These are phyloP conservation scores for Vesta saturnalis DNA, from an alignment of 2,888 invertebrate species.

Conservation along the genomic window DNA sequence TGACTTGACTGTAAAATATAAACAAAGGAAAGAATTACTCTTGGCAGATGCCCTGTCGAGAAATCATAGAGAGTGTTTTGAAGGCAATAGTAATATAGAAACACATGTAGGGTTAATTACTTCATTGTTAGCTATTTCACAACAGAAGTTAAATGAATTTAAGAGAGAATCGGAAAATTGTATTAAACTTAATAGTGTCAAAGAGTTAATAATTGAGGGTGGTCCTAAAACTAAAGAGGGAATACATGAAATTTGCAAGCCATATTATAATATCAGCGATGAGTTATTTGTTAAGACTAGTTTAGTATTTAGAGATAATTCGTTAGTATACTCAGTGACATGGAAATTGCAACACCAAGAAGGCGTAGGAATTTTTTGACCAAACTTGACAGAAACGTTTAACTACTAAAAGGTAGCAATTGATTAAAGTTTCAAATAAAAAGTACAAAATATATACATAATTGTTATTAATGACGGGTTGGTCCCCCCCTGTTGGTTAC, in stretches of 20 bases:
- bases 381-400: too few relatives aligned
- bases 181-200: not conserved
- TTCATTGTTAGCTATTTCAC: not conserved
- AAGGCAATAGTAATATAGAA: not conserved
- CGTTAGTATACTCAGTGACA: too few relatives aligned
- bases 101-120: not conserved
- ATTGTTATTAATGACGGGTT: too few relatives aligned
- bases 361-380: too few relatives aligned
- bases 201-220: not conserved
- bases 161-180: not conserved
- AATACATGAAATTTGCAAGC: not conserved
- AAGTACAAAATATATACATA: too few relatives aligned
- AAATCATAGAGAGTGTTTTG: not conserved
- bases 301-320: not conserved
- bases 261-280: not conserved
- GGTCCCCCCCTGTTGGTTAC: too few relatives aligned
- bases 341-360: too few relatives aligned
- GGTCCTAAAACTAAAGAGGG: not conserved
- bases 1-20: too few relatives aligned
- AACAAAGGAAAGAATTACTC: slow-evolving; percentile 20
- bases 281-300: not conserved
- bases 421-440: too few relatives aligned
- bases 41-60: slow-evolving; percentile 22
- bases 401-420: too few relatives aligned
- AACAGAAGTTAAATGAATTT: not conserved